phyloP scores from a whole-genome alignment of 2,888 invertebrate genomes.

The Ditylenchus weischeri region DNA sequence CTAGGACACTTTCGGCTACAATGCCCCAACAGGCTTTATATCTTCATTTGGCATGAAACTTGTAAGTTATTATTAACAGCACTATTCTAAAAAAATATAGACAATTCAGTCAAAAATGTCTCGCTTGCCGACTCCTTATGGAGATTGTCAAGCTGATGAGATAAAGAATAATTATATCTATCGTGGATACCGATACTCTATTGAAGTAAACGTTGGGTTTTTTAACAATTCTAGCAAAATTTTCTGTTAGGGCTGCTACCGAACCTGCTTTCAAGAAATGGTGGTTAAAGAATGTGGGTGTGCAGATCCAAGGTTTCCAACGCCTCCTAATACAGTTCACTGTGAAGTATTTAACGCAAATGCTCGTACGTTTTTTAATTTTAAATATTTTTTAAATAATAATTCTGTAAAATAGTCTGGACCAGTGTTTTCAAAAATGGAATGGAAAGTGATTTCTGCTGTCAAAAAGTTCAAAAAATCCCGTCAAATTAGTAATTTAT shows the following conservation, averaged over 20 bases:
- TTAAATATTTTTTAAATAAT: neutral
- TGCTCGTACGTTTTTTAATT: slow-evolving; percentile 31
- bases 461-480: too few species aligned
- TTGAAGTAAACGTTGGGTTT: slow-evolving; percentile 46
- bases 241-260: slow-evolving; percentile 51
- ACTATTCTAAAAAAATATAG: too few species aligned
- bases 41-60: slow-evolving; percentile 58
- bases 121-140: slow-evolving; percentile 54
- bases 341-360: slow-evolving; percentile 52
- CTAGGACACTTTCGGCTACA: slow-evolving; percentile 54
- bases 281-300: slow-evolving; percentile 53
- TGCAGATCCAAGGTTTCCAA: slow-evolving; percentile 57
- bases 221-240: slow-evolving; percentile 3
- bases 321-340: slow-evolving; percentile 38
- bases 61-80: slow-evolving; percentile 31
- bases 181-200: slow-evolving; percentile 54
- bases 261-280: slow-evolving; percentile 57
- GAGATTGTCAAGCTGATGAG: slow-evolving; percentile 53
- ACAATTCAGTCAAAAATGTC: slow-evolving; percentile 42
- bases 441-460: too few species aligned
- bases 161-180: slow-evolving; percentile 56
- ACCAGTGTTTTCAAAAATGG: too few species aligned
- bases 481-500: too few species aligned
- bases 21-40: slow-evolving; percentile 57
- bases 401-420: too few species aligned